Percentiles rank a stretch among this genome's conserved stretches.
These are phyloP conservation scores for Toxotes chatareus DNA, from an alignment of 2,113 vertebrate genomes.

Conservation along the genomic window DNA sequence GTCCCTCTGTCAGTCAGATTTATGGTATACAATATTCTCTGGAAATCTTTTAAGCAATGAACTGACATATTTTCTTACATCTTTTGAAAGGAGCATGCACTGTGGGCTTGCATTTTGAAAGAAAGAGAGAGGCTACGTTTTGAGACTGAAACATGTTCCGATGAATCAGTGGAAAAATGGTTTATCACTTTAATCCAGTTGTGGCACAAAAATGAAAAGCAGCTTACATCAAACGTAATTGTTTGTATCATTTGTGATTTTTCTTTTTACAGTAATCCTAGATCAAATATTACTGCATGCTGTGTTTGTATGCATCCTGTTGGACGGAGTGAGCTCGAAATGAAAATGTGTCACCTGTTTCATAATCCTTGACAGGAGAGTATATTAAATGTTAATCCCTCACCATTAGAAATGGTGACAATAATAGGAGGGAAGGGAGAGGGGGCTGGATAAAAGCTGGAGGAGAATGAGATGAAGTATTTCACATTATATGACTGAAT, in stretches of 20 bases:
- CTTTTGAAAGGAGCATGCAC: background rate
- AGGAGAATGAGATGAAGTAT: conserved; percentile 34
- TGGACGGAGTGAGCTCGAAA: conserved; percentile 51
- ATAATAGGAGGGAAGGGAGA: conserved; percentile 11
- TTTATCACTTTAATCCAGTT: conserved; percentile 67
- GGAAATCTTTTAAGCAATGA: conserved; percentile 4
- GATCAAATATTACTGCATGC: conserved; percentile 58
- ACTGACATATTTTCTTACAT: conserved; percentile 17
- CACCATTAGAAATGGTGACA: conserved; percentile 64
- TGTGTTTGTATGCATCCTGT: conserved; percentile 34
- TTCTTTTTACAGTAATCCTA: conserved; percentile 63
- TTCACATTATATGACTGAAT: conserved; percentile 22
- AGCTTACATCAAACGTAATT: conserved; percentile 71
- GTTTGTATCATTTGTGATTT: conserved; percentile 69
- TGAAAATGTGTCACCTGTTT: conserved; percentile 76
- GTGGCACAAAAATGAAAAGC: conserved; percentile 48
- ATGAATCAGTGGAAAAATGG: conserved; percentile 45
- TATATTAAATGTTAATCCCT: conserved; percentile 79
- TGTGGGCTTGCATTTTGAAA: background rate
- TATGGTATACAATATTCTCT: conserved; percentile 11
- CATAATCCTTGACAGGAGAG: conserved; percentile 70
- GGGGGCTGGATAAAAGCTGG: conserved; percentile 3
- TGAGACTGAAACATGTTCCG: conserved; percentile 24
- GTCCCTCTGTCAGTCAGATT: conserved; percentile 37
- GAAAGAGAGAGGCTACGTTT: conserved; percentile 1